These are phyloP conservation scores for Chaunax sp. DNA, from an alignment of 2,797 vertebrate species.

Conservation along the genomic window DNA sequence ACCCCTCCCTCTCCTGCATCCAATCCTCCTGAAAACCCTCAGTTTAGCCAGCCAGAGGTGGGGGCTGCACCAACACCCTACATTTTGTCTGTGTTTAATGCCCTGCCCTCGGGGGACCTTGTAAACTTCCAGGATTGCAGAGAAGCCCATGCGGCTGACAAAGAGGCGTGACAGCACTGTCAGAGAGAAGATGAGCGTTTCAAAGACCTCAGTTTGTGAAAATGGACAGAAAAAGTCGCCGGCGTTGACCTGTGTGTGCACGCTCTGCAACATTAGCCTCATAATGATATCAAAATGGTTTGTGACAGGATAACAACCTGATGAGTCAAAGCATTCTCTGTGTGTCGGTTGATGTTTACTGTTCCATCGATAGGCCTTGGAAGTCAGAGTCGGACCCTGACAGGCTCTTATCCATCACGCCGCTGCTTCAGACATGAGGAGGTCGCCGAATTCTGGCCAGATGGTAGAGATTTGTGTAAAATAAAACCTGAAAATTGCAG, in stretches of 20 bases:
- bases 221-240: slow-evolving; percentile 40
- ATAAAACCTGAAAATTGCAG: slow-evolving; percentile 22
- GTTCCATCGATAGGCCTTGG: slow-evolving; percentile 47
- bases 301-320: slow-evolving; percentile 38
- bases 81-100: slow-evolving; percentile 75
- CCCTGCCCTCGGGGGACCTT: slow-evolving; percentile 73
- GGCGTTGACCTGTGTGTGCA: slow-evolving; percentile 45
- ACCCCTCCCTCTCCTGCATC: slow-evolving; percentile 55
- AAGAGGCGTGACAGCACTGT: slow-evolving; percentile 69
- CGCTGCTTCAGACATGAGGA: slow-evolving; percentile 4
- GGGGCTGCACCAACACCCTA: slow-evolving; percentile 61
- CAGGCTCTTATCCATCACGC: slow-evolving; percentile 58
- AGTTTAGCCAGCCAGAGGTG: slow-evolving; percentile 52
- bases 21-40: slow-evolving; percentile 72
- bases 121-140: slow-evolving; percentile 74
- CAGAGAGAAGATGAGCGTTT: slow-evolving; percentile 57
- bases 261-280: slow-evolving; percentile 17
- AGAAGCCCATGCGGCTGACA: slow-evolving; percentile 63
- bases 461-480: slow-evolving; percentile 37
- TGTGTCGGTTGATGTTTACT: slow-evolving; percentile 56
- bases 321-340: slow-evolving; percentile 43
- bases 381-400: slow-evolving; percentile 51
- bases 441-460: slow-evolving; percentile 16
- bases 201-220: slow-evolving; percentile 50
- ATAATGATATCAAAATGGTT: slow-evolving; percentile 33